Evolutionary conservation across 2,113 vertebrate species (phyloP).

Genomic region (Falcunculus frontatus): DNA sequence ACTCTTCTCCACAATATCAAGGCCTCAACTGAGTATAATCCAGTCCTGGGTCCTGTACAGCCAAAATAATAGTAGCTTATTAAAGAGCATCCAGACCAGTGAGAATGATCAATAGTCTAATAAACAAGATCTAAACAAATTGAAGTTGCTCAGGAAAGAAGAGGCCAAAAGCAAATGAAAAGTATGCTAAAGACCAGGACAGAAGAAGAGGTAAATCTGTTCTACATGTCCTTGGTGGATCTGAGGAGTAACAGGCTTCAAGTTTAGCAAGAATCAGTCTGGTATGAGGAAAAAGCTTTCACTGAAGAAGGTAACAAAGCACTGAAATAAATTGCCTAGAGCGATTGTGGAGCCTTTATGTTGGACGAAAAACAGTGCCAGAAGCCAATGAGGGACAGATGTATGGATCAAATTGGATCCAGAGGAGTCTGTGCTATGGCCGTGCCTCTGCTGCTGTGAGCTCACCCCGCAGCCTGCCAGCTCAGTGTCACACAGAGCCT

Average conservation of each 20-base stretch:
- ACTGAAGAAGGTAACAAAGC: neutral
- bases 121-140: neutral
- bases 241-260: neutral
- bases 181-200: neutral
- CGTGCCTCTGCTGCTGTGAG: neutral
- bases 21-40: neutral
- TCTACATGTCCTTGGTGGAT: neutral
- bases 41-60: neutral
- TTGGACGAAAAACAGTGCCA: neutral
- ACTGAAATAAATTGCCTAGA: neutral
- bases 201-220: neutral
- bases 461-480: neutral
- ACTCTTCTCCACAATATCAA: neutral
- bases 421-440: neutral
- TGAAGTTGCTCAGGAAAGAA: neutral
- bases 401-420: neutral
- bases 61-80: neutral
- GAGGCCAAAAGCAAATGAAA: neutral
- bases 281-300: neutral
- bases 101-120: neutral
- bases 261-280: neutral
- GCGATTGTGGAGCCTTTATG: neutral
- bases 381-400: neutral
- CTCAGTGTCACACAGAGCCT: neutral
- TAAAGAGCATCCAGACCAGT: neutral